Base-by-base conservation (phyloP, 64 coral and sea anemone species). In the Cladopsammia gracilis region DNA sequence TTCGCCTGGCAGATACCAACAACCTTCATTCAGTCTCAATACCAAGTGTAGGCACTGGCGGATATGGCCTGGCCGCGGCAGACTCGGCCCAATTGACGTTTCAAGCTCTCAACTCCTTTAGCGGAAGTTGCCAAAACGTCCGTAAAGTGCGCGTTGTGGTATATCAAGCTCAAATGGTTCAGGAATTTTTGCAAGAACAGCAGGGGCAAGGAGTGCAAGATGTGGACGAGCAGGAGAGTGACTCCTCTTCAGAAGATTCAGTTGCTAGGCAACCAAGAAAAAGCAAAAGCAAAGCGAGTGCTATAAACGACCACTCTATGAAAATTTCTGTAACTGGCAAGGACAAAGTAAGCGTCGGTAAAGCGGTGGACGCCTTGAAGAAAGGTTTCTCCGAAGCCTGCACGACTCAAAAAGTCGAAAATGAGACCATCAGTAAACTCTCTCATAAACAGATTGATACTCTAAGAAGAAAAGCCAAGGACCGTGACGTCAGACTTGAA, bases 141-240 rank as follows among this genome's bases (percentile, higher is more conserved):
- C 73, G 52, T 23, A 85, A 79, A 19, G 85, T 93, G 3, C 24
- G 91, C 48, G 67, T 93, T 71, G 85, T 93, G 1, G 70, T 93
- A 48, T 93, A 88, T 58, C 77, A 95, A 77, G 62, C 62, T 70
- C 83, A 79, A 46, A 88, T 93, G 91, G 25, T 92, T n/a, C 62
- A 53, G 46, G 25, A 75, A 56, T 92, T 92, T 86, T 78, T 74
- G 22, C 71, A 86, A 48, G 70, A 64, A 52, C 80, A 92, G 7
- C 82, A 86, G 24, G 49, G 68, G 57, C 64, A 71, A 16, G 87
- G 18, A 25, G 48, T 78, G 48, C 75, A 78, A 25, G 12, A 78
- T 77, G 14, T 56, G 5, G 53, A 56, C 12, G 12, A 56, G 12
- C 7, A 12, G 53, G 5, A 56, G 3, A 56, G 53, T 56, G 53